phyloP scores from a whole-genome alignment of 2,113 vertebrate genomes.

The Pterophyllum scalare region DNA sequence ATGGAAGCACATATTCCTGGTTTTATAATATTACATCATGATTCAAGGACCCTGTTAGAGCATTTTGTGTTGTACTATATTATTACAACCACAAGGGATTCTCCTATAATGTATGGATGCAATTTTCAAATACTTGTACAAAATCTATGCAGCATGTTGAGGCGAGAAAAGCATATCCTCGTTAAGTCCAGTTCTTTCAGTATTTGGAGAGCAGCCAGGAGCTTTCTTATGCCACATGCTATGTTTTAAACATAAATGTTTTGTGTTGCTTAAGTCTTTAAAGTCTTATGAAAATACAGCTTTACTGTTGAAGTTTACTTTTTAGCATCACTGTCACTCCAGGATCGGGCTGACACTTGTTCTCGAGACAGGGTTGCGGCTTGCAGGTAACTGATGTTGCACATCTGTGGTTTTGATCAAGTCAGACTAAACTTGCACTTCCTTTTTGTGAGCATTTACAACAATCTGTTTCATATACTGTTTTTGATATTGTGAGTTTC shows the following conservation, averaged over 20 bases:
- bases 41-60: background rate
- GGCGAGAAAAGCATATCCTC: background rate
- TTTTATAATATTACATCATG: background rate
- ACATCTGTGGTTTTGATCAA: background rate
- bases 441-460: background rate
- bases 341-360: constrained; percentile 1
- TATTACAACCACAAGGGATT: background rate
- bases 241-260: background rate
- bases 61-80: background rate
- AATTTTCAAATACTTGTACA: background rate
- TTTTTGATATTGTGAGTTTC: background rate
- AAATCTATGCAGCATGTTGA: background rate
- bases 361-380: background rate
- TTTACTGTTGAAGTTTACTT: no score
- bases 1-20: background rate
- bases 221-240: background rate
- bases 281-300: background rate
- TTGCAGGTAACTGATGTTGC: constrained; percentile 10
- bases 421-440: background rate
- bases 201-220: background rate
- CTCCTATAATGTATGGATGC: background rate
- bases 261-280: background rate
- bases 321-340: background rate
- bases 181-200: background rate
- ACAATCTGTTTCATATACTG: background rate